A percentile compares a stretch with the other conserved stretches of the same genome.
These are phyloP conservation scores for Yponomeuta cagnagella DNA, from an alignment of 2,888 invertebrate genomes.

Conservation along the genomic window DNA sequence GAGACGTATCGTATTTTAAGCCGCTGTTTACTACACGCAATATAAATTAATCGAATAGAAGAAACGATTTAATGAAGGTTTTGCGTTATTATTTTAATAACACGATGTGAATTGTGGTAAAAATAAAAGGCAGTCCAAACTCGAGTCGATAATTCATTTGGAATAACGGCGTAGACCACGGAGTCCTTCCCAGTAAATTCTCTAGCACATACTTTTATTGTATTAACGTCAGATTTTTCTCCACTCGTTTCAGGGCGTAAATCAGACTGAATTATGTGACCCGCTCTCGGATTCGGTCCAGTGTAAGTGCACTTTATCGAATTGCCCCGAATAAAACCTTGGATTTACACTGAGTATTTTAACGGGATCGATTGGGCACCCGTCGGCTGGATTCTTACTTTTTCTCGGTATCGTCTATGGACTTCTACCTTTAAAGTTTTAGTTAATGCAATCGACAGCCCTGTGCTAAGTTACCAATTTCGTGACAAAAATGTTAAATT, in stretches of 20 bases:
- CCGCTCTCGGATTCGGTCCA: conserved; percentile 12
- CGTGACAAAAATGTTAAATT: too few relatives aligned
- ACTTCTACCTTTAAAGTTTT: too few relatives aligned
- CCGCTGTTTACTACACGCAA: too few relatives aligned
- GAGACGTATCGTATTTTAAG: too few relatives aligned
- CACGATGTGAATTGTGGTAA: too few relatives aligned
- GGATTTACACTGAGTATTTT: conserved; percentile 9
- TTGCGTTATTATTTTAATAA: too few relatives aligned
- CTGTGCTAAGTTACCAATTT: too few relatives aligned
- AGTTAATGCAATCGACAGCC: too few relatives aligned
- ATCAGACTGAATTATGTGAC: conserved; percentile 16
- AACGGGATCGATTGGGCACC: conserved; percentile 3
- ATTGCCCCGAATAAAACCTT: conserved; percentile 29
- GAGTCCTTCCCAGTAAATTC: not conserved
- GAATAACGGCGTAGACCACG: not conserved
- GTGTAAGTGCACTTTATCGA: conserved; percentile 34
- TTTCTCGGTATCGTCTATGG: not conserved
- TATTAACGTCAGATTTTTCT: conserved; percentile 12
- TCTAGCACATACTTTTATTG: not conserved
- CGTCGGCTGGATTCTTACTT: not conserved
- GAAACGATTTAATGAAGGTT: too few relatives aligned
- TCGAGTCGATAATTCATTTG: too few relatives aligned
- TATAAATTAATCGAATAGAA: too few relatives aligned
- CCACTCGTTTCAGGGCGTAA: conserved; percentile 13
- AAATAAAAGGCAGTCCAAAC: too few relatives aligned